Evolutionary conservation across 1,140 invertebrate species (phyloP), one percentile per base, ranked within the genome.

Genomic region (Ericerus pela): DNA sequence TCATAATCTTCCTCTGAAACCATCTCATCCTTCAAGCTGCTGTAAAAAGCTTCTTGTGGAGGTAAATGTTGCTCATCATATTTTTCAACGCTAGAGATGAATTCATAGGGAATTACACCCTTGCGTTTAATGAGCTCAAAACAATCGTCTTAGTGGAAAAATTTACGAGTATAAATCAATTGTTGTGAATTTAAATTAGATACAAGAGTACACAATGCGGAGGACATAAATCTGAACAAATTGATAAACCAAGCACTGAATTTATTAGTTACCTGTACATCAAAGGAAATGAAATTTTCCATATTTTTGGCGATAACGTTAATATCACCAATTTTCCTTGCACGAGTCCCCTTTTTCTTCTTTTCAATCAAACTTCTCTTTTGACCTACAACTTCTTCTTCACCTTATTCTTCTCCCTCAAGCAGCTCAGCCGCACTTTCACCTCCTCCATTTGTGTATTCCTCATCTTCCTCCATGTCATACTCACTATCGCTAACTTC

Each of bases 1-100:
- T 62, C 26, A 62, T 72, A 72, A 51, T 76, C 64, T 8, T 62
- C 56, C 37, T 64, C 51, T 2, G 58, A 61, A 14, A 72, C 62
- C 38, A 55, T 16, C 12, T 55, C 43, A 55, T 67, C 56, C 11
- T 62, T 64, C 5, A 72, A 57, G 33, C 62, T 62, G 52, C 61
- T 68, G 58, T 64, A 69, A 64, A 73, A 73, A n/a, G 59, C 0
- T 37, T 66, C 56, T 60, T 64, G 62, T 11, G 54, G 0, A 10
- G 68, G 72, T 22, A 72, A 56, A 1, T 59, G 38, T 0, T 43
- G 58, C 16, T 69, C 62, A 24, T 67, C 18, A 30, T 68, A 60
- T 58, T 62, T 65, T 6, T 62, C 43, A 47, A 58, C 65, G 36
- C 16, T 55, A 54, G 61, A 51, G 0, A 66, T 10, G 56, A 62